phyloP scores from a whole-genome alignment of 2,797 vertebrate genomes.

The Myripristis murdjan region DNA sequence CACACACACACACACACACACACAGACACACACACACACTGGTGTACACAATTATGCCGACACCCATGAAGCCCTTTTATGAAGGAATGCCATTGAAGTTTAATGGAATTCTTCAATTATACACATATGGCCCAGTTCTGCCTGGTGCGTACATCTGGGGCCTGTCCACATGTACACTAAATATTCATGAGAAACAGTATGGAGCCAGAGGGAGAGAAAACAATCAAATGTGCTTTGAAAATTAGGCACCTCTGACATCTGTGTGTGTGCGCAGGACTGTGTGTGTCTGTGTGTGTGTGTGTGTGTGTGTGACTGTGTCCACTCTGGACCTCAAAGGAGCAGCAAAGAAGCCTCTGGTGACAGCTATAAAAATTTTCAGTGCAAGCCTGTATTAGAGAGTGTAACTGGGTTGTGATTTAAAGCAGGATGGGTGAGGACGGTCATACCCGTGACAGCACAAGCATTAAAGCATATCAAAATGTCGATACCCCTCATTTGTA shows the following conservation, averaged over 20 bases:
- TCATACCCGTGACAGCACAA: too few species aligned
- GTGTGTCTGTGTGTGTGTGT: background rate
- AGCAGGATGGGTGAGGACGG: too few species aligned
- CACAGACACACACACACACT: background rate
- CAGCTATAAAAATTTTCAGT: too few species aligned
- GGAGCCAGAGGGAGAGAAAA: conserved; percentile 25
- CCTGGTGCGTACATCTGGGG: conserved; percentile 35
- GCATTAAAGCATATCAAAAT: too few species aligned
- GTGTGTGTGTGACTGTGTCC: background rate
- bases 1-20: background rate
- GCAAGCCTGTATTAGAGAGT: background rate
- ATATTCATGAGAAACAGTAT: conserved; percentile 62
- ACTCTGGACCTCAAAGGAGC: background rate
- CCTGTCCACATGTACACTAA: conserved; percentile 18
- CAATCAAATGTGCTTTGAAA: conserved; percentile 14
- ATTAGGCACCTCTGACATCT: background rate
- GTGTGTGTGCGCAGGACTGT: background rate
- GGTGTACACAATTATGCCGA: background rate
- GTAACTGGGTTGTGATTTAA: too few species aligned
- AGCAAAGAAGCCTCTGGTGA: background rate
- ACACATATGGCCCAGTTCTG: conserved; percentile 62
- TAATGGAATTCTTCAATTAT: conserved; percentile 57
- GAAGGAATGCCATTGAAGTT: conserved; percentile 23
- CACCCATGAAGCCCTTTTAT: background rate
- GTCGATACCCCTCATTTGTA: too few species aligned